phyloP scores from a whole-genome alignment of 2,797 vertebrate species.

The Helicolenus hilgendorfi region DNA sequence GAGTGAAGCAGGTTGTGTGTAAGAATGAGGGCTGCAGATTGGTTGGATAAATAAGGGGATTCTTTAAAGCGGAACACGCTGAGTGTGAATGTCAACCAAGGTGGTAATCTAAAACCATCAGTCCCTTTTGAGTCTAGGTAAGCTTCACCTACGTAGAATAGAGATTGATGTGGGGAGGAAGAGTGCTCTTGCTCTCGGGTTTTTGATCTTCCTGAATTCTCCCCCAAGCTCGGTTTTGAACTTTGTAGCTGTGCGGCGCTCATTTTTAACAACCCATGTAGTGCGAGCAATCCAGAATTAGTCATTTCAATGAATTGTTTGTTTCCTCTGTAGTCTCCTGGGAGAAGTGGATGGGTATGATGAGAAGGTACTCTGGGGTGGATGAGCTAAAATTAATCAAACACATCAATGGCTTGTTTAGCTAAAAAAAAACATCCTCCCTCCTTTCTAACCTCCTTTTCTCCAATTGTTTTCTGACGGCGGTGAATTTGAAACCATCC shows the following conservation, averaged over 20 bases:
- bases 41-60: conserved; percentile 79
- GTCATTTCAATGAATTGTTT: conserved; percentile 81
- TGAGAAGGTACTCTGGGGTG: conserved; percentile 57
- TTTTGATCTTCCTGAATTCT: conserved; percentile 77
- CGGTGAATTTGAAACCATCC: conserved; percentile 24
- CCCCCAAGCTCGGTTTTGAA: conserved; percentile 72
- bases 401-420: conserved; percentile 69
- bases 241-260: conserved; percentile 47
- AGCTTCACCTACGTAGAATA: conserved; percentile 70
- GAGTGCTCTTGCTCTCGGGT: conserved; percentile 51
- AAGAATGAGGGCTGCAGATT: conserved; percentile 80
- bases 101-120: conserved; percentile 80
- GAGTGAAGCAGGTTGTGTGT: conserved; percentile 73
- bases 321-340: conserved; percentile 72
- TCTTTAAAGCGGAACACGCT: conserved; percentile 72
- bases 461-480: conserved; percentile 24
- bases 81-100: conserved; percentile 79
- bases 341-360: conserved; percentile 61
- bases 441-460: conserved; percentile 49
- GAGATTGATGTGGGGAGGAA: conserved; percentile 76
- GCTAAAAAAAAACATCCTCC: conserved; percentile 25
- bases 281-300: conserved; percentile 71
- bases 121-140: conserved; percentile 73
- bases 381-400: conserved; percentile 80
- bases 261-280: conserved; percentile 67